Evolutionary conservation across 2,113 vertebrate species (phyloP).

Genomic region (Lepus americanus): DNA sequence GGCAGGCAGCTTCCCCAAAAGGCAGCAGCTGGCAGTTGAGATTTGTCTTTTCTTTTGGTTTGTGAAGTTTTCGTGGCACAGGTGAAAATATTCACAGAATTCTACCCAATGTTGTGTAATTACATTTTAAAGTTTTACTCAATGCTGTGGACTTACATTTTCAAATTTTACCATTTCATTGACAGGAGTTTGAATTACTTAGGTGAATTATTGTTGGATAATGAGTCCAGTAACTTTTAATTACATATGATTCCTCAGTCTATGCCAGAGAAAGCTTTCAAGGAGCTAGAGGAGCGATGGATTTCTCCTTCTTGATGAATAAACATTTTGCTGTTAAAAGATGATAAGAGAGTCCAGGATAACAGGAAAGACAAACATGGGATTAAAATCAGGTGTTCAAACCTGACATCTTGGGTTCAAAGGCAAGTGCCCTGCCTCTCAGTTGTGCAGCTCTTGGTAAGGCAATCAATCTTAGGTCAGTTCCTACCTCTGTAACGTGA

Average conservation of each 20-base stretch:
- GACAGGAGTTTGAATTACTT: neutral
- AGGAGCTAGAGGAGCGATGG: neutral
- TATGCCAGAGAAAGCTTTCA: constrained; percentile 24
- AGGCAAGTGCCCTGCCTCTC: neutral
- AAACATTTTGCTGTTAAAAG: constrained; percentile 33
- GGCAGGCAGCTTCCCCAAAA: neutral
- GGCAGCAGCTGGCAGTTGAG: constrained; percentile 52
- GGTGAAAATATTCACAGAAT: constrained; percentile 68
- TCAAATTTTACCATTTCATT: constrained; percentile 51
- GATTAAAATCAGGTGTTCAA: constrained; percentile 34
- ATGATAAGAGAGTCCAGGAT: neutral
- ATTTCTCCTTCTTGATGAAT: neutral
- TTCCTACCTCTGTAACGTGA: neutral
- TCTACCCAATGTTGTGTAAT: constrained; percentile 64
- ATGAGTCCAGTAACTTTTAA: constrained; percentile 53
- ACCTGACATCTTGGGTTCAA: constrained; percentile 28
- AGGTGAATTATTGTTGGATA: neutral
- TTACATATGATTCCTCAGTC: neutral
- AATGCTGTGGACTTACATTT: constrained; percentile 38
- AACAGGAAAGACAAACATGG: neutral
- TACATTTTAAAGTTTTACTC: constrained; percentile 65
- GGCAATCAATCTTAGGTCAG: neutral
- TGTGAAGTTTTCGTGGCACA: constrained; percentile 65
- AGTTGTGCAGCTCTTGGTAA: neutral
- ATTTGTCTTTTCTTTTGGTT: constrained; percentile 57